A percentile compares a stretch with the other conserved stretches of the same genome.
Conservation (phyloP, 2,113 vertebrate genomes). For the Alligator sinensis region DNA sequence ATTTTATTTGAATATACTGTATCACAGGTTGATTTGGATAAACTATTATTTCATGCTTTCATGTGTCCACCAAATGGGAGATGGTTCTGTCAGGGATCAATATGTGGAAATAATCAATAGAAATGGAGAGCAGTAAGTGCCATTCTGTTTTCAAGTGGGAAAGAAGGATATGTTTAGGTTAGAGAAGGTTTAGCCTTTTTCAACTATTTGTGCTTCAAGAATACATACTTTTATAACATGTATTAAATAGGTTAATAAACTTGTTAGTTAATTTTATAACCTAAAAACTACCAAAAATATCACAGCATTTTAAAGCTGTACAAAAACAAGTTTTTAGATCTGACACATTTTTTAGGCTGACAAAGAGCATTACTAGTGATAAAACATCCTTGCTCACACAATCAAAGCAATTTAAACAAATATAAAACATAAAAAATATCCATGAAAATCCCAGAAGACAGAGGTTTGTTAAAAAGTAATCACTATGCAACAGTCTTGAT, state of each 20-base stretch:
- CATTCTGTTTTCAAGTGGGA: neutral
- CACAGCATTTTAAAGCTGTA: no score
- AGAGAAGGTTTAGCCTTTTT: neutral
- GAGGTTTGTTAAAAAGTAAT: neutral
- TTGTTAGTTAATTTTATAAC: neutral
- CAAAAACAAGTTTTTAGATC: neutral
- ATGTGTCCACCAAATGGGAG: neutral
- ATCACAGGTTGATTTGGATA: neutral
- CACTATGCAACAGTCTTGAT: rapidly evolving
- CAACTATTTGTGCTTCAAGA: neutral
- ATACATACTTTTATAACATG: neutral
- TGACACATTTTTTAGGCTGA: neutral
- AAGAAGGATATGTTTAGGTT: neutral
- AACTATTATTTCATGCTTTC: neutral
- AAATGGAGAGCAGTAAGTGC: neutral
- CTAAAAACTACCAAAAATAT: neutral
- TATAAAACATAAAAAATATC: neutral
- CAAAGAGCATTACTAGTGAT: neutral
- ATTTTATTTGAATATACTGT: neutral
- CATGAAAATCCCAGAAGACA: neutral
- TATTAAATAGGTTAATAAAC: neutral
- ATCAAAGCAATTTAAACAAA: neutral
- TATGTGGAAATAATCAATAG: conserved; percentile 6
- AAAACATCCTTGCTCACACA: neutral
- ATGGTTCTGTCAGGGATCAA: neutral